Base-by-base conservation (phyloP, 2,888 invertebrate genomes). In the Ditula angustiorana region DNA sequence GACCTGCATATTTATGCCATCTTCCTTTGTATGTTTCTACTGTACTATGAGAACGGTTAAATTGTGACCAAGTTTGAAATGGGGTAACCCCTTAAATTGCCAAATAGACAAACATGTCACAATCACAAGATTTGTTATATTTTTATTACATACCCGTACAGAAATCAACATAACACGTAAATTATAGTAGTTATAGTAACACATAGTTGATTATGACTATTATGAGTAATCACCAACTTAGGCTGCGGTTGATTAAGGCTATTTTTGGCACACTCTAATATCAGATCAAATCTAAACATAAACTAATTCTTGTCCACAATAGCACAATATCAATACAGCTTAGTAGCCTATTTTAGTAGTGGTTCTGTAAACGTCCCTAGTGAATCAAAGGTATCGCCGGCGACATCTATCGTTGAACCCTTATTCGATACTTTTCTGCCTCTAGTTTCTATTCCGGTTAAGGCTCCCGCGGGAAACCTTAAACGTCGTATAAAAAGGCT, bases 11-110 rank as follows among this genome's bases (percentile, higher is more conserved):
- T 50, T 60, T 50, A 33, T 13, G 44, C 23, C 46, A n/a, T n/a
- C 53, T 30, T 35, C 30, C 41, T 61, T 63, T 61, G 56, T 24
- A 7, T 13, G 30, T 5, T 19, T 30, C 16, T n/a, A n/a, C 16
- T 30, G 26, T 19, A 50, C 10, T 28, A 5, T n/a, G 24, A n/a
- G 26, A 24, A 10, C 26, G 26, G n/a, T 16, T 13, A 46, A 46
- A 41, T 41, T 41, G 41, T 41, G 41, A 10, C 41, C 19, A 16
- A 41, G 19, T 41, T 41, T 41, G 41, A 41, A 41, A 19, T 41
- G 11, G 41, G 41, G 41, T 41, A 41, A 41, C 41, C 19, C 41
- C 19, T 41, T 41, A 41, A 41, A 41, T 41, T 41, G 41, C 19
- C 41, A 41, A 41, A n/a, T n/a, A n/a, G n/a, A n/a, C n/a, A n/a